Conservation (phyloP, 2,113 vertebrate species). For the Nematolebias whitei region DNA sequence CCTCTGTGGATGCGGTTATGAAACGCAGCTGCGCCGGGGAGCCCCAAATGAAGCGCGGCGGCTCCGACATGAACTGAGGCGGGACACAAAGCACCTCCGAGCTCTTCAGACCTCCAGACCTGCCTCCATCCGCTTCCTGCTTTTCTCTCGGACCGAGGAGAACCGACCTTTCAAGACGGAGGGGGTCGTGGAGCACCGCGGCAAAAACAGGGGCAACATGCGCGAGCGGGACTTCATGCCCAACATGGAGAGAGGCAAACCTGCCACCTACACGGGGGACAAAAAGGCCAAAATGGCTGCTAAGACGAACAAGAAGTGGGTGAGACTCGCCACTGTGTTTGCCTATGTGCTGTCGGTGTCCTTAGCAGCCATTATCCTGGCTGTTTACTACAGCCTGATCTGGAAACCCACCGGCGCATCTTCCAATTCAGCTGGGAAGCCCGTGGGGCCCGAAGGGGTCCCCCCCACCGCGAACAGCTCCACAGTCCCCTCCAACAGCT, state of each 20-base stretch:
- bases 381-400: slow-evolving; percentile 96
- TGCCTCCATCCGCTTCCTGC: slow-evolving; percentile 31
- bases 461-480: slow-evolving; percentile 66
- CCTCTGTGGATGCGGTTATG: slow-evolving; percentile 60
- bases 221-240: slow-evolving; percentile 93
- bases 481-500: slow-evolving; percentile 48
- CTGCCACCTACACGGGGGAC: slow-evolving; percentile 97
- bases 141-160: slow-evolving; percentile 76
- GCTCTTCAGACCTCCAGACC: slow-evolving; percentile 23
- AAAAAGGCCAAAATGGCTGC: slow-evolving; percentile 99
- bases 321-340: slow-evolving; percentile 96
- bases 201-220: slow-evolving; percentile 90
- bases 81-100: slow-evolving; percentile 43
- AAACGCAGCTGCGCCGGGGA: slow-evolving; percentile 67
- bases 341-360: slow-evolving; percentile 97
- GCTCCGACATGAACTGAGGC: slow-evolving; percentile 48
- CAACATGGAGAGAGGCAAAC: slow-evolving; percentile 94
- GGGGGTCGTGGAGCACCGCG: slow-evolving; percentile 92
- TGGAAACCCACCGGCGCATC: slow-evolving; percentile 88
- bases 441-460: slow-evolving; percentile 51
- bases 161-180: slow-evolving; percentile 83
- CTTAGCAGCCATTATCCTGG: slow-evolving; percentile 95
- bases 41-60: slow-evolving; percentile 46
- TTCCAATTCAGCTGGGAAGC: slow-evolving; percentile 55
- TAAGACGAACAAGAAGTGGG: slow-evolving; percentile 99